Base-by-base conservation (phyloP, 2,888 invertebrate species). In the Campaea margaritaria region DNA sequence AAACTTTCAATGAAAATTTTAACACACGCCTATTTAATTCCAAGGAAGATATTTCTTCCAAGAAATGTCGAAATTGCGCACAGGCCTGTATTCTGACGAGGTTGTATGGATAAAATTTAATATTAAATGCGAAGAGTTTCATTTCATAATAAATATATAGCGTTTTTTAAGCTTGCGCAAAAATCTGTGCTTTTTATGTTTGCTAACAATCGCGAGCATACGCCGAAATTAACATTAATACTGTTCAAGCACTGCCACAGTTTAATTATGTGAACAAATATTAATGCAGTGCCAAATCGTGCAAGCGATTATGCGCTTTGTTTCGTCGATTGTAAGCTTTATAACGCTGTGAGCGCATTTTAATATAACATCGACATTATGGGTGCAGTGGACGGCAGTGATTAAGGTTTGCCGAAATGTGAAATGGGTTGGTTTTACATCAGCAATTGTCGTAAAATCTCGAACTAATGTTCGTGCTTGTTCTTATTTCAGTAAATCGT, bases 171-270 rank as follows among this genome's bases (percentile, higher is more conserved):
- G 45, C 13, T 49, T 43, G 28, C 21, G 57, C 34, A 55, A 56
- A 58, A 61, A 57, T 42, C 49, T 41, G 51, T 41, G 57, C 49
- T 60, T 62, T 42, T 46, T 41, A 48, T 41, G 57, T 49, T 60
- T 62, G n/a, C 58, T 44, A 42, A 49, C 58, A 60, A 68, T 65
- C 62, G 58, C 69, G 41, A 56, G 46, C 65, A 67, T 47, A 69
- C 62, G 55, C 58, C 51, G 56, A 65, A 69, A 69, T 69, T 67
- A 67, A 53, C 65, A 66, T 64, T 52, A 54, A 65, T 65, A 65
- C 53, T 47, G 64, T 48, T 52, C 58, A 58, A 65, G 52, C 55
- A 65, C 59, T 58, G 36, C 51, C 58, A 51, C 58, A 58, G 64
- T 66, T 61, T 61, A 61, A 62, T 67, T 61, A 65, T 49, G 50